Percentiles rank a stretch among this genome's conserved stretches.
phyloP scores from a whole-genome alignment of 2,888 invertebrate genomes.

The Nomada lathburiana region DNA sequence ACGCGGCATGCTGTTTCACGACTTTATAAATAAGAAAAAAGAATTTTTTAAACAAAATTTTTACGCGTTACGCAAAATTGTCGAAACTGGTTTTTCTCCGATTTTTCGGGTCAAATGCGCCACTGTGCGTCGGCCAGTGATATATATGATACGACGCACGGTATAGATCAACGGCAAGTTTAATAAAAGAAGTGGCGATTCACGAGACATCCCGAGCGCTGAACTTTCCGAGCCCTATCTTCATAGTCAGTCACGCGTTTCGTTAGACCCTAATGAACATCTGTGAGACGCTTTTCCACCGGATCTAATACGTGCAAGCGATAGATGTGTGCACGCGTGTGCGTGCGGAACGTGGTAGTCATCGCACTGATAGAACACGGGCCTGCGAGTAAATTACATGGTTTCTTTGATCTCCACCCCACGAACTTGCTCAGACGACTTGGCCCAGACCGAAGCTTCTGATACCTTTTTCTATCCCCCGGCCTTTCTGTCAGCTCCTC shows the following conservation, averaged over 20 bases:
- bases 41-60: too few species aligned
- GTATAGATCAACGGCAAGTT: background rate
- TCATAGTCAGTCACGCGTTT: background rate
- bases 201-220: background rate
- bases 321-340: background rate
- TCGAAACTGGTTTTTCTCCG: too few species aligned
- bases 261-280: slow-evolving; percentile 30
- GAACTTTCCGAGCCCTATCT: background rate
- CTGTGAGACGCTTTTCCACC: background rate
- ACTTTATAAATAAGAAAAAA: too few species aligned
- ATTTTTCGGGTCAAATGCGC: too few species aligned
- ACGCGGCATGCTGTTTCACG: too few species aligned
- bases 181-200: background rate
- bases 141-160: too few species aligned
- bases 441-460: slow-evolving; percentile 50
- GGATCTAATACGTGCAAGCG: background rate
- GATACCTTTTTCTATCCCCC: slow-evolving; percentile 62
- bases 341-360: slow-evolving; percentile 12
- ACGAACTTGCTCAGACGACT: slow-evolving; percentile 57
- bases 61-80: too few species aligned
- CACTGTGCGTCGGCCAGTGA: too few species aligned
- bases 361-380: slow-evolving; percentile 26
- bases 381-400: slow-evolving; percentile 61
- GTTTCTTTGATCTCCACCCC: slow-evolving; percentile 64
- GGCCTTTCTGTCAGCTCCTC: background rate